A percentile compares a stretch with the other conserved stretches of the same genome.
Conservation (phyloP, 2,888 invertebrate genomes). For the Biston stratarius region DNA sequence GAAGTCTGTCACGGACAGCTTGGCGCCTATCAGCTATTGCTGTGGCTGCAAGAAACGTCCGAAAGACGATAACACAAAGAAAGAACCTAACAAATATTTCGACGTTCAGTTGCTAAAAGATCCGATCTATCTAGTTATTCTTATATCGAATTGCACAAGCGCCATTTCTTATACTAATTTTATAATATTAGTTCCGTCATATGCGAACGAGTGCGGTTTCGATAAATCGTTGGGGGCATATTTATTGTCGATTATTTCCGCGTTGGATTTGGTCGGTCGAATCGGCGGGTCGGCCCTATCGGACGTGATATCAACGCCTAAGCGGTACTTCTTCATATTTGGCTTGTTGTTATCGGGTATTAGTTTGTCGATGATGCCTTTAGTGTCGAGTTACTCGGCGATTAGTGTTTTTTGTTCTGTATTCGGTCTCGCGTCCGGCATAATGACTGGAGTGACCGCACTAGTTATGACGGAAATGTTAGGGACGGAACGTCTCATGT, state of each 20-base stretch:
- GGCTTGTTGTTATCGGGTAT: constrained; percentile 92
- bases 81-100: constrained; percentile 89
- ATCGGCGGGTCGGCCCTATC: constrained; percentile 95
- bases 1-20: constrained; percentile 88
- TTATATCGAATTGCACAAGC: constrained; percentile 94
- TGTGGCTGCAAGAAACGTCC: constrained; percentile 71
- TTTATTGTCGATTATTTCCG: constrained; percentile 92
- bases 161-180: constrained; percentile 96
- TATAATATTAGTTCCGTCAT: constrained; percentile 92
- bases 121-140: constrained; percentile 92
- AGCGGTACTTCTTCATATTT: constrained; percentile 93
- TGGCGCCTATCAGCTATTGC: constrained; percentile 77
- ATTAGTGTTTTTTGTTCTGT: constrained; percentile 90
- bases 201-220: constrained; percentile 90
- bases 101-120: constrained; percentile 91
- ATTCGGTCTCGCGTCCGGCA: constrained; percentile 94
- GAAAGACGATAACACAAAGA: constrained; percentile 66
- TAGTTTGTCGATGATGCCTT: constrained; percentile 90
- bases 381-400: constrained; percentile 88
- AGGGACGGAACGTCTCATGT: constrained; percentile 93
- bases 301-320: constrained; percentile 91
- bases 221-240: constrained; percentile 90
- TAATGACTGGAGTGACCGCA: constrained; percentile 94
- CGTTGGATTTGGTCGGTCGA: constrained; percentile 92
- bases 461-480: constrained; percentile 95